These are phyloP conservation scores for Pogonognathellus flavescens DNA, from an alignment of 1,140 invertebrate genomes.

Conservation along the genomic window DNA sequence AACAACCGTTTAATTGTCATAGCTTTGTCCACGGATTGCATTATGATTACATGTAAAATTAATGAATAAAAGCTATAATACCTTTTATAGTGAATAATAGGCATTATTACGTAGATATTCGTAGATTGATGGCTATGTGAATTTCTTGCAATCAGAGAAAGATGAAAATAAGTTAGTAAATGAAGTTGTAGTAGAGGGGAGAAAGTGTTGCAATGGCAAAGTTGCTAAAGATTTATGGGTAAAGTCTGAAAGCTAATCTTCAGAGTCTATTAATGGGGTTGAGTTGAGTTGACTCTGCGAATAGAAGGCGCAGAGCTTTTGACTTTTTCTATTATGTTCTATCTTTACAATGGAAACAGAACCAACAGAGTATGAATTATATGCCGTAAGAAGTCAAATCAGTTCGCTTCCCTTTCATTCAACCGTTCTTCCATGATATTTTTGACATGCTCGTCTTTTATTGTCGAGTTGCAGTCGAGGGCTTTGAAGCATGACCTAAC, in stretches of 20 bases:
- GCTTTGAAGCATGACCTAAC: slow-evolving; percentile 46
- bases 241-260: slow-evolving; percentile 35
- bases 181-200: slow-evolving; percentile 22
- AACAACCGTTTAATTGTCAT: too few species aligned
- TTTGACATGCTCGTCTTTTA: background rate
- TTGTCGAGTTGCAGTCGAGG: background rate
- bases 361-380: slow-evolving; percentile 26
- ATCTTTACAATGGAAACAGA: slow-evolving; percentile 36
- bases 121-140: too few species aligned
- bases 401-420: slow-evolving; percentile 17
- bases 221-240: slow-evolving; percentile 17
- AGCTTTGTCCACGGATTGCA: too few species aligned
- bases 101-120: too few species aligned
- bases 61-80: too few species aligned
- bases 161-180: slow-evolving; percentile 29
- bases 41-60: too few species aligned
- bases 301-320: too few species aligned
- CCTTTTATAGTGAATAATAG: too few species aligned
- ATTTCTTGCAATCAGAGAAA: background rate
- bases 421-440: slow-evolving; percentile 2
- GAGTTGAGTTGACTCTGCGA: slow-evolving; percentile 11
- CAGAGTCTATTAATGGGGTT: slow-evolving; percentile 52
- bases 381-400: slow-evolving; percentile 1
- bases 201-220: slow-evolving; percentile 47
- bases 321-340: slow-evolving; percentile 41